A percentile compares a stretch with the other conserved stretches of the same genome.
Evolutionary conservation across 2,113 vertebrate genomes (phyloP).

Genomic region (Todiramphus saurophagus): DNA sequence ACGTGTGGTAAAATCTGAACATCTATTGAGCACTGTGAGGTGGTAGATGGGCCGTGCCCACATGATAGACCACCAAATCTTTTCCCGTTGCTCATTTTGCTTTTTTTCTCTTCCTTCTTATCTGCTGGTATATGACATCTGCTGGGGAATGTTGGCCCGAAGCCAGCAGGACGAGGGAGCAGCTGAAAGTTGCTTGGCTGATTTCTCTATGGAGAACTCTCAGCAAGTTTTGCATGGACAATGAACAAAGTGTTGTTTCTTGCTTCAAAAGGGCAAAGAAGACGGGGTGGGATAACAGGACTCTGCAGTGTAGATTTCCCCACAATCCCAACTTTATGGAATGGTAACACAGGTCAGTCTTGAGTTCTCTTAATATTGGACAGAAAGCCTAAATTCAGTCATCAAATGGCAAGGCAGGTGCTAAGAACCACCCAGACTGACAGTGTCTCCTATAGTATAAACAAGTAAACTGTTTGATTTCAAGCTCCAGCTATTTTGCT

Average conservation of each 20-base stretch:
- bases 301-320: background rate
- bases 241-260: slow-evolving; percentile 57
- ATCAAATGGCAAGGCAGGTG: slow-evolving; percentile 41
- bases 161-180: slow-evolving; percentile 51
- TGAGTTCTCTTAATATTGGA: background rate
- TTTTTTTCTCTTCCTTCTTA: slow-evolving; percentile 25
- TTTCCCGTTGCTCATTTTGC: background rate
- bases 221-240: background rate
- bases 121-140: slow-evolving; percentile 69
- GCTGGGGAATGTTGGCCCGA: slow-evolving; percentile 59
- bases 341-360: background rate
- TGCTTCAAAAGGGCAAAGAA: slow-evolving; percentile 11
- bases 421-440: slow-evolving; percentile 37
- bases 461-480: slow-evolving; percentile 63
- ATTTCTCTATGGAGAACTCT: slow-evolving; percentile 37
- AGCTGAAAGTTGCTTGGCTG: slow-evolving; percentile 65
- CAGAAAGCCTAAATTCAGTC: slow-evolving; percentile 33
- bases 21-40: background rate
- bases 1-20: background rate
- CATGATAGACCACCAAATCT: background rate
- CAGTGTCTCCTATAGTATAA: slow-evolving; percentile 30
- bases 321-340: slow-evolving; percentile 1
- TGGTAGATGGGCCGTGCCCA: background rate
- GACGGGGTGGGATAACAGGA: background rate
- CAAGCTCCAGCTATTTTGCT: slow-evolving; percentile 44